phyloP scores from a whole-genome alignment of 2,113 vertebrate genomes.

The Trogon surrucura region DNA sequence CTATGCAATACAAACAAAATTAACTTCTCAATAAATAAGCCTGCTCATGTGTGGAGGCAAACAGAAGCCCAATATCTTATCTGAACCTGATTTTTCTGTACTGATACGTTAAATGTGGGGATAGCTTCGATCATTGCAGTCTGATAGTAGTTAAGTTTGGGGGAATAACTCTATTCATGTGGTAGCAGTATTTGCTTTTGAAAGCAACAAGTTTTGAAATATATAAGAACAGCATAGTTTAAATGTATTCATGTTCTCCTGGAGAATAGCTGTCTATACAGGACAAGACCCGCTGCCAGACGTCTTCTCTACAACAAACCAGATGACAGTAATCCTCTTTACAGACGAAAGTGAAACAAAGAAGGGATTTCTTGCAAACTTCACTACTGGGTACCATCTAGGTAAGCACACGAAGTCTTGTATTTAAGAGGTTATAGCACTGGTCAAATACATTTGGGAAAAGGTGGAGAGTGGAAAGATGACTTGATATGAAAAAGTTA shows the following conservation, averaged over 20 bases:
- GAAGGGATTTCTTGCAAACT: conserved; percentile 90
- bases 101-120: neutral
- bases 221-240: neutral
- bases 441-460: neutral
- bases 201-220: neutral
- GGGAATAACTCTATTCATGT: neutral
- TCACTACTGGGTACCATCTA: conserved; percentile 84
- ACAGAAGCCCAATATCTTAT: neutral
- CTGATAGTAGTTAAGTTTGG: neutral
- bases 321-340: conserved; percentile 83
- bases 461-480: neutral
- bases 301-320: conserved; percentile 87
- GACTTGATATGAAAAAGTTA: neutral
- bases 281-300: conserved; percentile 78
- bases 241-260: neutral
- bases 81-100: neutral
- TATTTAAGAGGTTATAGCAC: neutral
- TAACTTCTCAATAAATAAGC: neutral
- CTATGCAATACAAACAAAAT: neutral
- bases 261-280: conserved; percentile 84
- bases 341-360: neutral
- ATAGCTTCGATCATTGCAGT: neutral
- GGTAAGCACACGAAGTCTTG: conserved; percentile 61
- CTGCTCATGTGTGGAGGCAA: neutral
- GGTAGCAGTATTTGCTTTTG: neutral